Evolutionary conservation across 2,888 invertebrate genomes (phyloP).

Genomic region (Philereme vetulata): DNA sequence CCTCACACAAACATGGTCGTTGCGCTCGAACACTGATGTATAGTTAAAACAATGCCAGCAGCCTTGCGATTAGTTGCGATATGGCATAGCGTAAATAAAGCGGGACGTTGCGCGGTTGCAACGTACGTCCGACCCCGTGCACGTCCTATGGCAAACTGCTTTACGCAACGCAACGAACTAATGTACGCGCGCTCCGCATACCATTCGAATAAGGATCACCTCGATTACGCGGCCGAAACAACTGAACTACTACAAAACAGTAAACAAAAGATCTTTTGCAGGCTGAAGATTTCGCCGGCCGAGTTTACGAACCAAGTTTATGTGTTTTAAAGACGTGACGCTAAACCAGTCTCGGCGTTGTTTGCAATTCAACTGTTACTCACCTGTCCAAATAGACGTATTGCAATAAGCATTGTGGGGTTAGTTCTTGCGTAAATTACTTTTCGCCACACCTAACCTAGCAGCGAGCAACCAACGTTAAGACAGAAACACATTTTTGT

Average conservation of each 20-base stretch:
- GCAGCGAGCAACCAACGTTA: background rate
- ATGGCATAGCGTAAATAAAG: conserved; percentile 62
- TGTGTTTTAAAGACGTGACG: conserved; percentile 44
- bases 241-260: conserved; percentile 64
- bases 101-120: conserved; percentile 47
- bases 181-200: conserved; percentile 67
- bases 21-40: conserved; percentile 54
- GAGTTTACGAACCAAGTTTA: conserved; percentile 46
- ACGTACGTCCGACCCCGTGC: conserved; percentile 58
- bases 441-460: conserved; percentile 9
- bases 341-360: conserved; percentile 30
- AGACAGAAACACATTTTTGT: background rate
- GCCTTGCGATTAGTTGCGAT: conserved; percentile 54
- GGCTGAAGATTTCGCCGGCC: conserved; percentile 54
- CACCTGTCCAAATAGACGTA: conserved; percentile 63
- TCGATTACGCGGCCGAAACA: conserved; percentile 70
- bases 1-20: conserved; percentile 61
- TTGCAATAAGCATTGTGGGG: conserved; percentile 22
- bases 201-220: conserved; percentile 77
- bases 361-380: conserved; percentile 29
- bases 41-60: conserved; percentile 59
- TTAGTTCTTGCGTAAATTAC: conserved; percentile 24
- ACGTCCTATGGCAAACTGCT: conserved; percentile 61
- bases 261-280: conserved; percentile 63
- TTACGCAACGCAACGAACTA: conserved; percentile 60